Percentiles rank a stretch among this genome's conserved stretches.
Evolutionary conservation across 2,113 vertebrate genomes (phyloP).

Genomic region (Microtus richardsoni): DNA sequence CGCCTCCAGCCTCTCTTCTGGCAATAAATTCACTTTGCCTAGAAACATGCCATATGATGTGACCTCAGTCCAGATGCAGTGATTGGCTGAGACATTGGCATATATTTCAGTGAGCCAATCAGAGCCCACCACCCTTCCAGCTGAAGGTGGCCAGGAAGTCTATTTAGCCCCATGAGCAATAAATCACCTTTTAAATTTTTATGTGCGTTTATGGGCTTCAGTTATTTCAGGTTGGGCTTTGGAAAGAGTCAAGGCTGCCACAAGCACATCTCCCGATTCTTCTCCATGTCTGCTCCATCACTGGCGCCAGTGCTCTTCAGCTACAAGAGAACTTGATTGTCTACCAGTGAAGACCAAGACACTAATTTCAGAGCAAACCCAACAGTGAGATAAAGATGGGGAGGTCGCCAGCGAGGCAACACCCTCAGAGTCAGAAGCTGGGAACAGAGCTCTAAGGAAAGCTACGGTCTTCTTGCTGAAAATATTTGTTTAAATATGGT

Average conservation of each 20-base stretch:
- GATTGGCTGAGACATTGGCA: neutral
- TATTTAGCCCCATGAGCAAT: neutral
- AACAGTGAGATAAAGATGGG: neutral
- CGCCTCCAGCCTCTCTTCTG: neutral
- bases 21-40: conserved; percentile 17
- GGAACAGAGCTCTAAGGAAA: conserved; percentile 1
- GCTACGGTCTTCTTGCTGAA: conserved; percentile 46
- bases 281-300: neutral
- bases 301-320: neutral
- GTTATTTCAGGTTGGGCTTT: conserved; percentile 33
- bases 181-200: neutral
- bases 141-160: neutral
- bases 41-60: neutral
- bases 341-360: neutral
- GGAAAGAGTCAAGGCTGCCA: neutral
- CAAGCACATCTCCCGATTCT: neutral
- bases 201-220: neutral
- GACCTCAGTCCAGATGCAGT: neutral
- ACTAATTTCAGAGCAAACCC: conserved; percentile 13
- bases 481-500: conserved; percentile 63
- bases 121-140: neutral
- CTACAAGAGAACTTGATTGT: neutral
- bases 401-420: neutral
- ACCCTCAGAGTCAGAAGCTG: neutral
- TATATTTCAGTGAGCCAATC: neutral